Conservation (phyloP, 1,140 invertebrate genomes). For the Campodea augens region DNA sequence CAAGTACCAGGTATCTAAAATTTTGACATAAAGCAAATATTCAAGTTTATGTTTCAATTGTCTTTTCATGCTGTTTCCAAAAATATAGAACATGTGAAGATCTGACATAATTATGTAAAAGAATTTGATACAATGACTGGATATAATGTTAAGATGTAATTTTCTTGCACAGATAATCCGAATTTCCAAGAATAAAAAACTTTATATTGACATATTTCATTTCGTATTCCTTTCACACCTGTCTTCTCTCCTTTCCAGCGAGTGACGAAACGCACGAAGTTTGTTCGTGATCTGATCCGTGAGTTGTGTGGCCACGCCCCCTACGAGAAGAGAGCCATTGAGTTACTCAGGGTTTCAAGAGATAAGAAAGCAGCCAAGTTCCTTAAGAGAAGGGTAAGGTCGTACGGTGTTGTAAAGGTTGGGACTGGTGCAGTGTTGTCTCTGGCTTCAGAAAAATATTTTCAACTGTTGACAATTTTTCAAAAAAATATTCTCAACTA, state of each 20-base stretch:
- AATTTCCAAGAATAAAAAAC: not conserved
- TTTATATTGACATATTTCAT: not conserved
- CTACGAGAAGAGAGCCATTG: constrained; percentile 96
- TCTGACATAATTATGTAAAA: too few species aligned
- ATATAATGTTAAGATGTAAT: not conserved
- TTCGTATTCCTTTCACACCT: not conserved
- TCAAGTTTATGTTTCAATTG: too few species aligned
- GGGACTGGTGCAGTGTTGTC: too few species aligned
- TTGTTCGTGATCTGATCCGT: constrained; percentile 84
- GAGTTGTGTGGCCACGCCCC: constrained; percentile 96
- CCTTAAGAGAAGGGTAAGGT: constrained; percentile 73
- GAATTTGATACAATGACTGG: not conserved
- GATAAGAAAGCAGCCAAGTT: constrained; percentile 99
- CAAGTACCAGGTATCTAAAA: too few species aligned
- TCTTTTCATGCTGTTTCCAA: too few species aligned
- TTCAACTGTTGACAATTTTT: too few species aligned
- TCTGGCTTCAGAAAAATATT: too few species aligned
- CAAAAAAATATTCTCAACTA: too few species aligned
- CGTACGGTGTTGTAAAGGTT: too few species aligned
- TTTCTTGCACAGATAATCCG: not conserved
- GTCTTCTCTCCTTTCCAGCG: constrained; percentile 36
- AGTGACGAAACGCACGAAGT: constrained; percentile 87
- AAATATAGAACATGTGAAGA: too few species aligned
- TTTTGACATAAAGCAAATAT: too few species aligned
- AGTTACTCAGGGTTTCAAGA: constrained; percentile 94